Conservation (phyloP, 1,140 invertebrate genomes). For the Subanguina moxae region DNA sequence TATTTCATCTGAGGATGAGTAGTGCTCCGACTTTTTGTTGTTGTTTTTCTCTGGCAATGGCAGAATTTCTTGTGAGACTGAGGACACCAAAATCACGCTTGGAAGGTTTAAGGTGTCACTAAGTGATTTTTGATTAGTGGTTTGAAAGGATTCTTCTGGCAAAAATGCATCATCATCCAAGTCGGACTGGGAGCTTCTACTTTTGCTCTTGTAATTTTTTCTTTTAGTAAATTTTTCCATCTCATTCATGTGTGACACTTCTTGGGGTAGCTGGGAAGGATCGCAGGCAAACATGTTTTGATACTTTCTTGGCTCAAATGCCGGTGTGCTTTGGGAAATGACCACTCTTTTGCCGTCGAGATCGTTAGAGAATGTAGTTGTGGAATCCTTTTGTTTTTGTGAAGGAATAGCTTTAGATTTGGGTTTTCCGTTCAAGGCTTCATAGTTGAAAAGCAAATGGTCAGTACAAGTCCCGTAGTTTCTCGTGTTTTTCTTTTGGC, state of each 20-base stretch:
- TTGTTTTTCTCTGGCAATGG: constrained; percentile 16
- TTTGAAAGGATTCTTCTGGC: not conserved
- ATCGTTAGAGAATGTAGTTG: not conserved
- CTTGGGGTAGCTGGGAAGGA: constrained; percentile 47
- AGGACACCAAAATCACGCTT: constrained; percentile 11
- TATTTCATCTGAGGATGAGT: not conserved
- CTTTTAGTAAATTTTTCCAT: not conserved
- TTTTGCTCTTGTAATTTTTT: not conserved
- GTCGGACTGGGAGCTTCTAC: not conserved
- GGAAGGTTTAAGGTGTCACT: constrained; percentile 11
- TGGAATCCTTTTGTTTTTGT: constrained; percentile 30
- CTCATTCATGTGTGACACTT: constrained; percentile 26
- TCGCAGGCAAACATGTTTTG: constrained; percentile 53
- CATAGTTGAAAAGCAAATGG: constrained; percentile 42
- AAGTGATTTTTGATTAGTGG: not conserved
- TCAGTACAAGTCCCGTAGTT: constrained; percentile 41
- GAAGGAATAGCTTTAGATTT: constrained; percentile 35
- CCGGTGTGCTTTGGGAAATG: not conserved
- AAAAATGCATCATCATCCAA: constrained; percentile 17
- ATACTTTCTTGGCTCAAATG: constrained; percentile 16
- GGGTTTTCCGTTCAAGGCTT: constrained; percentile 35
- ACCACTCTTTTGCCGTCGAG: not conserved
- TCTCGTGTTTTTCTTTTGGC: not conserved
- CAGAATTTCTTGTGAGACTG: not conserved
- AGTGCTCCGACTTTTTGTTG: constrained; percentile 15